Percentiles rank a stretch among this genome's conserved stretches.
These are phyloP conservation scores for Pelecanoides urinatrix DNA, from an alignment of 2,113 vertebrate species.

Conservation along the genomic window DNA sequence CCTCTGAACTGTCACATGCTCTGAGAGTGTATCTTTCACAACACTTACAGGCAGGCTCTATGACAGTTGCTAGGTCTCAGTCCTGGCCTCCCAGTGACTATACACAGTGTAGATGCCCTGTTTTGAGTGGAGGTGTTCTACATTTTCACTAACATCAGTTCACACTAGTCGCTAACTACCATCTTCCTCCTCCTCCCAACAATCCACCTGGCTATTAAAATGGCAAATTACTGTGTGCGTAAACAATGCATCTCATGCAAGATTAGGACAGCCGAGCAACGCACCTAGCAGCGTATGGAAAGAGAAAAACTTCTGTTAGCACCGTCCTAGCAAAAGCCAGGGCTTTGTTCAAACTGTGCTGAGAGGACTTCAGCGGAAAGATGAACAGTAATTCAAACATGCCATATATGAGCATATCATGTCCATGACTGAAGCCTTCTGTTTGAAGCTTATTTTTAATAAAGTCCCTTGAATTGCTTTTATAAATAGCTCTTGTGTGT, in stretches of 20 bases:
- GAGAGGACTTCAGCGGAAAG: not conserved
- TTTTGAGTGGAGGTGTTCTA: not conserved
- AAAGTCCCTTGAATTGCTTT: not conserved
- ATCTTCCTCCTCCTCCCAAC: not conserved
- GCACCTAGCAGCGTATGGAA: not conserved
- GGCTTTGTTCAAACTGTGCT: not conserved
- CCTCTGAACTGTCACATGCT: not conserved
- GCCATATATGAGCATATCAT: not conserved
- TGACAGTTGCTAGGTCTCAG: not conserved
- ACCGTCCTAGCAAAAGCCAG: not conserved
- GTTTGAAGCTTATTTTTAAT: not conserved
- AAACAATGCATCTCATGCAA: not conserved
- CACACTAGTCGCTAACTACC: not conserved
- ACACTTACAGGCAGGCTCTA: not conserved
- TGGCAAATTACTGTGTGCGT: not conserved
- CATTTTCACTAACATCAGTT: not conserved
- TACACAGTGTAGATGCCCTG: not conserved
- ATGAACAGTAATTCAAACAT: not conserved
- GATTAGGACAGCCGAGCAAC: not conserved
- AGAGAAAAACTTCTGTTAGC: not conserved
- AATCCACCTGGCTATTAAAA: not conserved
- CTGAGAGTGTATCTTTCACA: not conserved
- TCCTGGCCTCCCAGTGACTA: not conserved
- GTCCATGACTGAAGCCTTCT: not conserved
- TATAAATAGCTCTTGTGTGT: not conserved